A percentile compares a stretch with the other conserved stretches of the same genome.
Conservation (phyloP, 92 coral and sea anemone species). For the Zoanthus gigantus region DNA sequence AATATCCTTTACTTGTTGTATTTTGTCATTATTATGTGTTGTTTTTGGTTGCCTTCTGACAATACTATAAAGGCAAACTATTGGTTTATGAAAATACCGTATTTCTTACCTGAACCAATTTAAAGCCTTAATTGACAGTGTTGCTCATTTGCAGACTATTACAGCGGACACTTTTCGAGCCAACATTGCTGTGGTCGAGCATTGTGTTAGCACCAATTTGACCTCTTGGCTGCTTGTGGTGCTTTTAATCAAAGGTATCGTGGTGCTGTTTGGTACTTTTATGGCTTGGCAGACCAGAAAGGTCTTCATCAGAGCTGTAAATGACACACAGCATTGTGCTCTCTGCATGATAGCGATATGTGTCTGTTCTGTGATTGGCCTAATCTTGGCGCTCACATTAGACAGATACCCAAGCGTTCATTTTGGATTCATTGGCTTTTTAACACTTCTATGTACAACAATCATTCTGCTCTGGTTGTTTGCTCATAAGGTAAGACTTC, state of each 20-base stretch:
- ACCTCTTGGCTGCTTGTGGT: constrained; percentile 77
- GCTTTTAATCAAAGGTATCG: constrained; percentile 67
- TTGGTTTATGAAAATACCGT: neutral
- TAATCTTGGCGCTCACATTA: constrained; percentile 71
- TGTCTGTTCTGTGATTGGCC: constrained; percentile 69
- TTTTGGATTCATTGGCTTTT: constrained; percentile 76
- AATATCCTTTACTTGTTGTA: too few relatives aligned
- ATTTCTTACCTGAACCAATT: neutral
- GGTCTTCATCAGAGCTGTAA: constrained; percentile 80
- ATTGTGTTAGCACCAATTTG: constrained; percentile 77
- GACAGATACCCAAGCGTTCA: constrained; percentile 72
- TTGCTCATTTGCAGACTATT: constrained; percentile 71
- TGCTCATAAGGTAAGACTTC: constrained; percentile 81
- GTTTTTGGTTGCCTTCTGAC: too few relatives aligned
- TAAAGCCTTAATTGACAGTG: neutral
- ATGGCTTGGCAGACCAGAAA: constrained; percentile 97
- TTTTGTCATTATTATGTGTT: too few relatives aligned
- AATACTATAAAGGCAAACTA: too few relatives aligned
- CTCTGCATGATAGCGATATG: constrained; percentile 77
- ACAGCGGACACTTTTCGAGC: constrained; percentile 86
- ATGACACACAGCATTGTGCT: constrained; percentile 92
- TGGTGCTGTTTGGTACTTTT: constrained; percentile 78
- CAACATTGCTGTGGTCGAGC: constrained; percentile 79
- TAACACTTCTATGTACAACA: constrained; percentile 76
- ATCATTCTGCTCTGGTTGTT: constrained; percentile 80